These are phyloP conservation scores for Zaprionus lineosus DNA, from an alignment of 2,888 invertebrate genomes.

Conservation along the genomic window DNA sequence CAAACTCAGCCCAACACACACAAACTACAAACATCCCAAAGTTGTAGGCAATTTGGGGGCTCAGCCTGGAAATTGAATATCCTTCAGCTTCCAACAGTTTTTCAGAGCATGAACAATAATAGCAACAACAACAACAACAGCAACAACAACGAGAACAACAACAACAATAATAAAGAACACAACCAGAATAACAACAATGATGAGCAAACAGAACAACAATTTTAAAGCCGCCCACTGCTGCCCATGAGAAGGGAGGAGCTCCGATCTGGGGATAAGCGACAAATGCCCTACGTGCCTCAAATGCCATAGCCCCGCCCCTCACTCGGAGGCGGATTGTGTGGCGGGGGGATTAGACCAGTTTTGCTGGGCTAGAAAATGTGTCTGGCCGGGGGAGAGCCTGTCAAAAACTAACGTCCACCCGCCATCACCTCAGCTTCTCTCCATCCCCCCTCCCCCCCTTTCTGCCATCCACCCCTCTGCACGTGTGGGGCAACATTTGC, in stretches of 20 bases:
- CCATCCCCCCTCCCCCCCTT: no score
- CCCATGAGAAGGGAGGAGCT: conserved; percentile 26
- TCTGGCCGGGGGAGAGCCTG: not conserved
- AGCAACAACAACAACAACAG: conserved; percentile 12
- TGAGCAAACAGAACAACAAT: not conserved
- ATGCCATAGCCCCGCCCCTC: conserved; percentile 21
- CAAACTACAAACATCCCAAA: no score
- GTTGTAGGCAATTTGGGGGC: no score
- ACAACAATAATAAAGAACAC: not conserved
- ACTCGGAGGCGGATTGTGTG: no score
- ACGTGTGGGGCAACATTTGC: conserved; percentile 37
- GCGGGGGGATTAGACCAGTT: conserved; percentile 13
- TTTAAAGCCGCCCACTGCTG: no score
- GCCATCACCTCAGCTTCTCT: no score
- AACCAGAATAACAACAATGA: not conserved
- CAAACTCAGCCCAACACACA: no score
- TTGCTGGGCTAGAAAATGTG: not conserved
- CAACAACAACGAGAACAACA: not conserved
- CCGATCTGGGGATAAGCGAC: conserved; percentile 40
- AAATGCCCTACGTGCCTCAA: conserved; percentile 52
- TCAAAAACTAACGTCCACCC: conserved; percentile 3
- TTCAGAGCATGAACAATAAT: conserved; percentile 10
- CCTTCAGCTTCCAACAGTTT: no score
- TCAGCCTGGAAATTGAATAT: no score
- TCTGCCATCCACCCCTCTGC: no score